phyloP scores from a whole-genome alignment of 1,140 invertebrate genomes.

The Drosophila lowei region DNA sequence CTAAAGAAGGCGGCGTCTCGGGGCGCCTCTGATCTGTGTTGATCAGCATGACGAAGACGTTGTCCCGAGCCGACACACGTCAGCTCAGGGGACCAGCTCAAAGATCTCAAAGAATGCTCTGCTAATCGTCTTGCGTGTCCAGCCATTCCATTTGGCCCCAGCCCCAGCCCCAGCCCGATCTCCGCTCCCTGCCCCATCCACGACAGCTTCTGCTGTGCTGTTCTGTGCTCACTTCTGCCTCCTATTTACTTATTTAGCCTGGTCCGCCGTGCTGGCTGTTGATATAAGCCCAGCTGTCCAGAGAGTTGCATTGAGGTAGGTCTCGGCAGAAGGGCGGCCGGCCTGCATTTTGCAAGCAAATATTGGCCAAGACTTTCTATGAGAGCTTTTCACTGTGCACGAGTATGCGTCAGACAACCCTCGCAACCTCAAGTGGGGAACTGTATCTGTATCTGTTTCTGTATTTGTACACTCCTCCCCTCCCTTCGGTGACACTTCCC shows the following conservation, averaged over 20 bases:
- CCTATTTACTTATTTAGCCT: constrained; percentile 35
- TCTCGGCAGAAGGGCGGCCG: not conserved
- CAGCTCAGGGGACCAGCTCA: constrained; percentile 18
- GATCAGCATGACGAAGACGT: constrained; percentile 60
- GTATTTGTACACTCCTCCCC: constrained; percentile 45
- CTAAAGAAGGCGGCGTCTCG: constrained; percentile 38
- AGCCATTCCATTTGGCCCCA: constrained; percentile 18
- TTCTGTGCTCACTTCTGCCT: constrained; percentile 28
- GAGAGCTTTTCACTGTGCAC: constrained; percentile 4
- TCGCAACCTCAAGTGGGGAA: constrained; percentile 6
- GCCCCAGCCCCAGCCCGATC: not conserved
- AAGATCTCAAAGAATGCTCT: constrained; percentile 17
- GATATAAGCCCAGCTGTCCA: not conserved
- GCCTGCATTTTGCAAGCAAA: constrained; percentile 15
- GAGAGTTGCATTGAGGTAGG: constrained; percentile 57
- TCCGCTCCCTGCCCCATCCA: not conserved
- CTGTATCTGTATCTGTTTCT: constrained; percentile 10
- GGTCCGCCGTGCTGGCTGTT: constrained; percentile 24
- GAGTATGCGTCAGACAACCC: constrained; percentile 6
- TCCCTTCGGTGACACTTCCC: constrained; percentile 9
- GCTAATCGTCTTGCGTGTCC: constrained; percentile 23
- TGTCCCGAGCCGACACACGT: constrained; percentile 58
- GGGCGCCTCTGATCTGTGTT: constrained; percentile 62
- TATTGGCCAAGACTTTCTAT: constrained; percentile 24
- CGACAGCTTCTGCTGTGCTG: constrained; percentile 55